phyloP scores from a whole-genome alignment of 2,797 vertebrate genomes.

The Pseudomugil tenellus region DNA sequence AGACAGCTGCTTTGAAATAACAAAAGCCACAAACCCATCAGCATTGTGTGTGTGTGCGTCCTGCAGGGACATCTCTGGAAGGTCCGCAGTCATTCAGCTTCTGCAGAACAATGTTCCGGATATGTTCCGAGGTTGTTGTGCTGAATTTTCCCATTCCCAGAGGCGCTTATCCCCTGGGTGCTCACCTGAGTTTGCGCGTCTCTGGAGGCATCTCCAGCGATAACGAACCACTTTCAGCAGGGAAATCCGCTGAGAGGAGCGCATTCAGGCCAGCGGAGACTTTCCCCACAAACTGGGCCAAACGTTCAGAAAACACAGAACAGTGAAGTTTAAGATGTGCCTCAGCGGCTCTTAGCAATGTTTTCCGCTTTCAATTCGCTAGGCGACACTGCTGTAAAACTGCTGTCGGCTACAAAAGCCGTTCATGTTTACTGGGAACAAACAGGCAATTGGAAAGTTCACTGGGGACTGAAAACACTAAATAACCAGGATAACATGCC shows the following conservation, averaged over 20 bases:
- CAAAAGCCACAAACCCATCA: conserved; percentile 59
- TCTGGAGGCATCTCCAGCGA: conserved; percentile 28
- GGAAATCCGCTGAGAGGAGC: conserved; percentile 29
- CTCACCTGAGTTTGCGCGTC: conserved; percentile 34
- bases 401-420: not conserved
- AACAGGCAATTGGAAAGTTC: conserved; percentile 12
- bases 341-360: not conserved
- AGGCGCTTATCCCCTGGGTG: conserved; percentile 23
- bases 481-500: conserved; percentile 3
- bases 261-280: not conserved
- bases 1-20: conserved; percentile 72
- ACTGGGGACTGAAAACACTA: not conserved
- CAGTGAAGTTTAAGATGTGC: not conserved
- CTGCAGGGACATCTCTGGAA: conserved; percentile 10
- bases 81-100: not conserved
- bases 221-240: conserved; percentile 44
- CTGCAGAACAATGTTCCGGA: conserved; percentile 7
- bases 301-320: not conserved
- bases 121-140: conserved; percentile 5
- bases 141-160: conserved; percentile 20
- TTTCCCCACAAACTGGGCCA: conserved; percentile 1
- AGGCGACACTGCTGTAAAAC: not conserved
- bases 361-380: conserved; percentile 4
- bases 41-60: conserved; percentile 28
- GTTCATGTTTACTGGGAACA: conserved; percentile 20